Percentiles rank a stretch among this genome's conserved stretches.
These are phyloP conservation scores for Melipona bicolor DNA, from an alignment of 2,888 invertebrate genomes.

Conservation along the genomic window DNA sequence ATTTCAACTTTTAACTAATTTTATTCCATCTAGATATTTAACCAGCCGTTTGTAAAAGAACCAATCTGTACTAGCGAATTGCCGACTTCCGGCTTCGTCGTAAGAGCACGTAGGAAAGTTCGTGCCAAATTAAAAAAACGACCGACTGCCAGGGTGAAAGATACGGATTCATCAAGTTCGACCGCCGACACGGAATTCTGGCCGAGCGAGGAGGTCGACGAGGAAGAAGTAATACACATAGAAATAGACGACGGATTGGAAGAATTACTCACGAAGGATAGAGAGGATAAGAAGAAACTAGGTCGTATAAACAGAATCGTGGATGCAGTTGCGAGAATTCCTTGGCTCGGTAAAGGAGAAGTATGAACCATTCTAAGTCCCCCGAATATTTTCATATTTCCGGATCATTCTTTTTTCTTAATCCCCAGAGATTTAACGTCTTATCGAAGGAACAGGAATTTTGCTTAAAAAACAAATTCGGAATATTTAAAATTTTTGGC, in stretches of 20 bases:
- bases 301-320: constrained; percentile 71
- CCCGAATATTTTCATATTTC: neutral
- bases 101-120: constrained; percentile 69
- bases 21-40: constrained; percentile 72
- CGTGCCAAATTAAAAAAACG: constrained; percentile 61
- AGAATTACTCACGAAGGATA: constrained; percentile 57
- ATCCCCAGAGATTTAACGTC: neutral
- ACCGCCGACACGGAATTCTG: constrained; percentile 75
- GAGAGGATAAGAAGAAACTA: constrained; percentile 57
- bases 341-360: constrained; percentile 68
- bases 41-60: constrained; percentile 66
- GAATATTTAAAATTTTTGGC: too few species aligned
- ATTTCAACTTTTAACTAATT: neutral
- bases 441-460: neutral
- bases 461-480: neutral
- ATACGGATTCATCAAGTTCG: constrained; percentile 69
- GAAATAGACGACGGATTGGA: constrained; percentile 71
- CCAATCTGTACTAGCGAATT: constrained; percentile 66
- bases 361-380: constrained; percentile 43
- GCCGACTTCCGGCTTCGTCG: constrained; percentile 71
- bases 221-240: constrained; percentile 73
- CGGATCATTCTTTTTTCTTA: neutral
- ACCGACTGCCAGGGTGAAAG: constrained; percentile 10
- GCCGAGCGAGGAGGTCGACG: constrained; percentile 71
- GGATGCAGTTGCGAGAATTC: constrained; percentile 67